Base-by-base conservation (phyloP, 2,113 vertebrate species). In the Tachysurus vachellii region DNA sequence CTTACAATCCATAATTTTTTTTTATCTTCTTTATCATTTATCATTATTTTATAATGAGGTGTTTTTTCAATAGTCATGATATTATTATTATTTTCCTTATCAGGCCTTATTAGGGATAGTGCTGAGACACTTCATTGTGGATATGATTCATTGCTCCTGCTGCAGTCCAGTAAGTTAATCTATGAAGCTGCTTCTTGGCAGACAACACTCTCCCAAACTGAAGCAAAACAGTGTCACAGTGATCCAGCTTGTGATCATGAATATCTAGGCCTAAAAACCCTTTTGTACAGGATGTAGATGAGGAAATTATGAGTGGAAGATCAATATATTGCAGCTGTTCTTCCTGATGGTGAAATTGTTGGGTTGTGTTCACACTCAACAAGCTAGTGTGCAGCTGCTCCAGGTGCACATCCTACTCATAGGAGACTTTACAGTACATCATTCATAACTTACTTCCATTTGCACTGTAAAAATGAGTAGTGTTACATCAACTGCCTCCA, bases 81-180 rank as follows among this genome's bases (percentile, higher is more conserved):
- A 21, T 8, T 66, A 5, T 28, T 66, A 4, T 66, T 42, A 4
- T 71, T 71, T 42, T 44, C 1, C 6, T 68, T 16, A 68, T 16
- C 36, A 42, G 0, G 70, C 9, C 10, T 21, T 97, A 89, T 99
- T 97, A 1, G 97, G 97, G 93, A 12, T 99, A 95, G 92, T 99
- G 97, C 93, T 98, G 97, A 2, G 98, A 99, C 64, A 99, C 97
- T 92, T 99, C 98, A 96, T 96, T 98, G 0, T 98, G 97, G 90
- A 99, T 98, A 93, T 99, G 96, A 91, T 99, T 98, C 91, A 97
- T 36, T 94, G 91, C 93, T 96, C 93, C 97, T 99, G 83, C 96
- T 97, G 91, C 98, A 97, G 92, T 99, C 97, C 42, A 97, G 97
- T 88, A 98, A 96, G 94, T 88, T 95, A 96, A 12, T 95, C 94